phyloP scores from a whole-genome alignment of 2,113 vertebrate species.

The Nannospalax galili region DNA sequence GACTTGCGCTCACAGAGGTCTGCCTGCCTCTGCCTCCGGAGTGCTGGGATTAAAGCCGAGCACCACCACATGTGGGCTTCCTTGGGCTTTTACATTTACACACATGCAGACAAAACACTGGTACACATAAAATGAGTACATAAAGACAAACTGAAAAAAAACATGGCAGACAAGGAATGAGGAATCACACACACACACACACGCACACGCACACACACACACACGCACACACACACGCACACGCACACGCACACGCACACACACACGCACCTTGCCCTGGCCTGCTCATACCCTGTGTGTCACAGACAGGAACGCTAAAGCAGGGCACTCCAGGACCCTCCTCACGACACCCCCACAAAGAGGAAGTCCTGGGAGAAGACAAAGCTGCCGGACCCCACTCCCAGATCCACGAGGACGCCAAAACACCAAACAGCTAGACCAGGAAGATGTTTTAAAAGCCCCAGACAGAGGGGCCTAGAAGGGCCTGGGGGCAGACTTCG shows the following conservation, averaged over 20 bases:
- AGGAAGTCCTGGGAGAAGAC: too few species aligned
- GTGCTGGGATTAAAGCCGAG: too few species aligned
- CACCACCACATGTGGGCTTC: too few species aligned
- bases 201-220: not conserved
- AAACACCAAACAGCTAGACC: rapidly evolving
- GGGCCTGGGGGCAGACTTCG: not conserved
- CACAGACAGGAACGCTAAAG: rapidly evolving
- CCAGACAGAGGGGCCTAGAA: not conserved
- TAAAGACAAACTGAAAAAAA: too few species aligned
- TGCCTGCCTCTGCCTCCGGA: too few species aligned
- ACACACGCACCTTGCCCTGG: not conserved
- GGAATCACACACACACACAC: not conserved
- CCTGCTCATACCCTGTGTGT: not conserved
- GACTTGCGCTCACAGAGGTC: too few species aligned
- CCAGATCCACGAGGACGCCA: not conserved
- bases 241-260: not conserved
- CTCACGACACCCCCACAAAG: rapidly evolving
- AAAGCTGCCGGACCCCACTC: not conserved
- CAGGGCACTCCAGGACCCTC: not conserved
- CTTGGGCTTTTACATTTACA: too few species aligned
- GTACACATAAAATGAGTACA: too few species aligned
- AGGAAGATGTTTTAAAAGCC: not conserved
- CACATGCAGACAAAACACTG: too few species aligned
- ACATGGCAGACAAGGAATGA: not conserved
- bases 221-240: not conserved